phyloP scores from a whole-genome alignment of 2,888 invertebrate genomes.

The Kuschelorhynchus macadamiae region DNA sequence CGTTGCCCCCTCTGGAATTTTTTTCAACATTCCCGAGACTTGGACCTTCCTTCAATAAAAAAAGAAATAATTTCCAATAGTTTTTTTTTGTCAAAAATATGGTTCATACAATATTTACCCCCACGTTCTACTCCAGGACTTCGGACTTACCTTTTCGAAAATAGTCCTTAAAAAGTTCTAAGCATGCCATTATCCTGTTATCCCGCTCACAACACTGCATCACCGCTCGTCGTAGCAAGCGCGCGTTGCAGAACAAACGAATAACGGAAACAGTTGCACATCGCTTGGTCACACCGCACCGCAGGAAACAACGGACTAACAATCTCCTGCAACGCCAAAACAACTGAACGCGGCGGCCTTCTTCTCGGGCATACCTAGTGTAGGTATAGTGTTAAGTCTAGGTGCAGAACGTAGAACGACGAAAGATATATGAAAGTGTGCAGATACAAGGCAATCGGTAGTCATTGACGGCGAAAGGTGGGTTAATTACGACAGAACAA shows the following conservation, averaged over 20 bases:
- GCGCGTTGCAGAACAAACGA: constrained; percentile 38
- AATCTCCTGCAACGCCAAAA: constrained; percentile 39
- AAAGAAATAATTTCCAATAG: no score
- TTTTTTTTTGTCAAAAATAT: no score
- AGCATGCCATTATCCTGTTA: constrained; percentile 43
- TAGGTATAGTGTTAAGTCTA: constrained; percentile 42
- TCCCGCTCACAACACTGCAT: constrained; percentile 36
- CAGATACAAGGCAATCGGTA: constrained; percentile 46
- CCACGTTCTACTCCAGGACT: neutral
- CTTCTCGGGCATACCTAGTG: constrained; percentile 40
- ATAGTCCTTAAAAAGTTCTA: constrained; percentile 33
- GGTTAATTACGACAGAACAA: constrained; percentile 31
- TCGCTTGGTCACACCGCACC: constrained; percentile 40
- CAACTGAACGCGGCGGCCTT: constrained; percentile 43
- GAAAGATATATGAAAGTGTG: constrained; percentile 56
- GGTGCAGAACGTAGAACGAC: constrained; percentile 46
- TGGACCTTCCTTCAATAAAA: no score
- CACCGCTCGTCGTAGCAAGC: constrained; percentile 16
- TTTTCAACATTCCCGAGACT: no score
- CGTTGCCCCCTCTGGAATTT: no score
- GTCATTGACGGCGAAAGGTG: constrained; percentile 45
- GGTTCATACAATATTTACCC: no score
- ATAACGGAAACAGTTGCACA: constrained; percentile 43
- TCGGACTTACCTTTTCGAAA: constrained; percentile 36
- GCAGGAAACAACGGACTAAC: constrained; percentile 40